Conservation (phyloP, 2,888 invertebrate genomes). For the Oasisia sp. region DNA sequence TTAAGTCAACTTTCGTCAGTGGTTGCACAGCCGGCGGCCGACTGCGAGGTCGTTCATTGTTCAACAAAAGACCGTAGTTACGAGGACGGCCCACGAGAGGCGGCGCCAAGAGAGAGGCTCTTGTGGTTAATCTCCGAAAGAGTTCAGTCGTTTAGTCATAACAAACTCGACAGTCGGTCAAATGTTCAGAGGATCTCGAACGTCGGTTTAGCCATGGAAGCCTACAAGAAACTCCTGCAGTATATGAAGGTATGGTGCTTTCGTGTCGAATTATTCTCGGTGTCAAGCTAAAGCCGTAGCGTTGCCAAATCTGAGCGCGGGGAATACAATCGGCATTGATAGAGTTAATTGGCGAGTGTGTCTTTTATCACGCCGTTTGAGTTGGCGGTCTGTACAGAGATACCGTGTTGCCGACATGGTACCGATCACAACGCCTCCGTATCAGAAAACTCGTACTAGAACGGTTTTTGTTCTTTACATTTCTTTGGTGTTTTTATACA, state of each 20-base stretch:
- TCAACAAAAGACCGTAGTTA: slow-evolving; percentile 5
- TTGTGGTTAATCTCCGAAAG: not conserved
- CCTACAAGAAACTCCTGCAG: slow-evolving; percentile 5
- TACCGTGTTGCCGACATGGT: not conserved
- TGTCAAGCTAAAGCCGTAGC: not conserved
- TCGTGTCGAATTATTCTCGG: not conserved
- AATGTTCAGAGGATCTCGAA: not conserved
- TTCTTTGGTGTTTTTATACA: not conserved
- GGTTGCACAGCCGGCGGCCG: not conserved
- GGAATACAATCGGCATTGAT: not conserved
- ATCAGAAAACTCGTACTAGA: not conserved
- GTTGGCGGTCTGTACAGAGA: not conserved
- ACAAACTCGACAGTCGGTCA: slow-evolving; percentile 12
- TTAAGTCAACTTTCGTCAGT: not conserved
- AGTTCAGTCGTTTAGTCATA: not conserved
- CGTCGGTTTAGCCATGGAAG: slow-evolving; percentile 4
- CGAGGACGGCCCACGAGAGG: not conserved
- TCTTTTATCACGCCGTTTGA: not conserved
- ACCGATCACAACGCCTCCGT: not conserved
- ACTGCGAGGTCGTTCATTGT: not conserved
- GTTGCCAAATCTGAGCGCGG: not conserved
- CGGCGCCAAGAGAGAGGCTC: not conserved
- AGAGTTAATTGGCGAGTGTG: slow-evolving; percentile 8
- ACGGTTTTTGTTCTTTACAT: not conserved
- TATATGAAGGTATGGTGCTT: not conserved